phyloP scores from a whole-genome alignment of 2,888 invertebrate species.

The Toxonevra muliebris region DNA sequence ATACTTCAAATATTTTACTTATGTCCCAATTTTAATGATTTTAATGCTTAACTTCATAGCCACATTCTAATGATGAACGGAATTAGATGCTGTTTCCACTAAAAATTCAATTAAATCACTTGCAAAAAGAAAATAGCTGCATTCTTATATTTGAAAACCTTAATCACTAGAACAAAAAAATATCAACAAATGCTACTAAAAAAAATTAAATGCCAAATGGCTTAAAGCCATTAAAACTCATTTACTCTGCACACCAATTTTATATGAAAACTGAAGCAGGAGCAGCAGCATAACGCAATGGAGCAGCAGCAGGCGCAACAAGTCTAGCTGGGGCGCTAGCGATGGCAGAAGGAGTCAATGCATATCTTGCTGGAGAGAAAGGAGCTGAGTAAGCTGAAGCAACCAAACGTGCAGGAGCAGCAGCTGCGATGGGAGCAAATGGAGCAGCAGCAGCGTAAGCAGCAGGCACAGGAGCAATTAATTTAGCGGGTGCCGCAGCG shows the following conservation, averaged over 20 bases:
- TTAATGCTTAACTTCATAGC: no score
- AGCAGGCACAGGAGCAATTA: conserved; percentile 30
- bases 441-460: conserved; percentile 40
- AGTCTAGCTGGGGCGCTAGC: conserved; percentile 18
- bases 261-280: conserved; percentile 13
- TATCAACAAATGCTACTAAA: no score
- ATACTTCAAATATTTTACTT: no score
- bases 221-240: not conserved
- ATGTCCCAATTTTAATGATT: no score
- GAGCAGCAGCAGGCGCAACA: not conserved
- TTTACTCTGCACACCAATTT: no score
- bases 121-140: no score
- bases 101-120: no score
- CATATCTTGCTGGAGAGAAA: conserved; percentile 23
- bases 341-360: conserved; percentile 29
- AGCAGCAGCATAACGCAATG: conserved; percentile 11
- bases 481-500: conserved; percentile 37
- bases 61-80: no score
- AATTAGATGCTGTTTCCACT: no score
- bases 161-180: no score
- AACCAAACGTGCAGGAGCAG: conserved; percentile 30
- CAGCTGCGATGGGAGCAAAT: conserved; percentile 25
- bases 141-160: no score
- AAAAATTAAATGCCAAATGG: not conserved
- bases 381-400: conserved; percentile 35